Evolutionary conservation across 2,113 vertebrate genomes (phyloP).

Genomic region (Pan troglodytes): DNA sequence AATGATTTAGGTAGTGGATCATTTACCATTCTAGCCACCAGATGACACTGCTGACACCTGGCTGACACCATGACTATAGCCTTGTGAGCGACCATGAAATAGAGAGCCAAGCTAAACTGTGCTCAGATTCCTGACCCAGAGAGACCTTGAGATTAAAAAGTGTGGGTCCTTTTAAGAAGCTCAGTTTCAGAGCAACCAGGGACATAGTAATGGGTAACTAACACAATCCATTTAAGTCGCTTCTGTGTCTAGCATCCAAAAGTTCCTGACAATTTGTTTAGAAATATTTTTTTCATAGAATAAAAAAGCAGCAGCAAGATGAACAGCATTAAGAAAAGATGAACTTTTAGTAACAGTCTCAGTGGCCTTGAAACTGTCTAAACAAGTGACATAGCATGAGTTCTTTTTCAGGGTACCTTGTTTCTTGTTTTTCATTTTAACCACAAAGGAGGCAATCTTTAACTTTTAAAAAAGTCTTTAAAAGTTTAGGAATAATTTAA

Average conservation of each 20-base stretch:
- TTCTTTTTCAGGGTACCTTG: background rate
- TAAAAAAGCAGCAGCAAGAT: background rate
- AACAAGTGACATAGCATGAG: background rate
- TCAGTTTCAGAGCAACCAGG: background rate
- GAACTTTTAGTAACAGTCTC: background rate
- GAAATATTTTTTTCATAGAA: background rate
- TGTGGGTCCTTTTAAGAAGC: background rate
- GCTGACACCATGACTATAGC: background rate
- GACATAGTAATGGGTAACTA: background rate
- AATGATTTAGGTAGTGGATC: background rate
- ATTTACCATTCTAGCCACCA: background rate
- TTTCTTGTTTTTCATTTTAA: background rate
- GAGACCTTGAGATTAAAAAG: background rate
- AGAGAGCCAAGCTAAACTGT: background rate
- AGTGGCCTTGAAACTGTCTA: background rate
- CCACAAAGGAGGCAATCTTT: conserved; percentile 14
- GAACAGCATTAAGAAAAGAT: background rate
- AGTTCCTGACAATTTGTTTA: background rate
- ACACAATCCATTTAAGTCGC: background rate
- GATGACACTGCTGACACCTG: background rate
- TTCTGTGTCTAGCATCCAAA: background rate
- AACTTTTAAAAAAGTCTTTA: background rate
- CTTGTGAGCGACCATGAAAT: background rate
- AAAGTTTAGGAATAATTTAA: conserved; percentile 1
- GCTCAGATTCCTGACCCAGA: background rate